Percentiles rank a stretch among this genome's conserved stretches.
Evolutionary conservation across 64 coral and sea anemone species (phyloP).

Genomic region (Montipora sp.): DNA sequence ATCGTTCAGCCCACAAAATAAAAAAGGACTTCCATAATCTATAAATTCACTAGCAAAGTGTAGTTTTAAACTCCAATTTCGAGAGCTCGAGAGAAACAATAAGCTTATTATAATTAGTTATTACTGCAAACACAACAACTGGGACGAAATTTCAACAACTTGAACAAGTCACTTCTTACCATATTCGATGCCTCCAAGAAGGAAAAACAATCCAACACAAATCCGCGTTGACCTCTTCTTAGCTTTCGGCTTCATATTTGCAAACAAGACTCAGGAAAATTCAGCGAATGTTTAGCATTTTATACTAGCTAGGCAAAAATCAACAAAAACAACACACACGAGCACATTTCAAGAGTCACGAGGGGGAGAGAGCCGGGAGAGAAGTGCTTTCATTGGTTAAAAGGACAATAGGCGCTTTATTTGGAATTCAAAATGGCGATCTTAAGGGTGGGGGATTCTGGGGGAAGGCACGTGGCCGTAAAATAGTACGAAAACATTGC

Average conservation of each 20-base stretch:
- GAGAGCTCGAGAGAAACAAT: too few relatives aligned
- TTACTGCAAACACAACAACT: not conserved
- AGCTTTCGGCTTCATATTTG: constrained; percentile 53
- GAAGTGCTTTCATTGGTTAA: constrained; percentile 36
- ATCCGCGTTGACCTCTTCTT: constrained; percentile 84
- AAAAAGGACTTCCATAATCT: too few relatives aligned
- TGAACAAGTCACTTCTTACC: constrained; percentile 64
- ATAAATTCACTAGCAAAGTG: too few relatives aligned
- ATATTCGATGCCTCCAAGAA: constrained; percentile 93
- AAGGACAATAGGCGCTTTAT: constrained; percentile 61
- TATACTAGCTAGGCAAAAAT: too few relatives aligned
- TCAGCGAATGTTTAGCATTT: not conserved
- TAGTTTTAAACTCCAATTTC: too few relatives aligned
- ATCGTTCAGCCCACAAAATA: too few relatives aligned
- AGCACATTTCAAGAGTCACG: not conserved
- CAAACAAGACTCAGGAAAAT: not conserved
- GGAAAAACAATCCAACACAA: constrained; percentile 87
- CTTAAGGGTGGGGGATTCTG: constrained; percentile 95
- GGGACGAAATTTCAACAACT: not conserved
- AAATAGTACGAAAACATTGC: not conserved
- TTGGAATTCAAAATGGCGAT: constrained; percentile 53
- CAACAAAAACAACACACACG: too few relatives aligned
- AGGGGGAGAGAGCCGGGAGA: too few relatives aligned
- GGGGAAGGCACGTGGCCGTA: constrained; percentile 89
- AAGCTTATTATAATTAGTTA: not conserved